Conservation (phyloP, 2,888 invertebrate species). For the Tenodera sinensis region DNA sequence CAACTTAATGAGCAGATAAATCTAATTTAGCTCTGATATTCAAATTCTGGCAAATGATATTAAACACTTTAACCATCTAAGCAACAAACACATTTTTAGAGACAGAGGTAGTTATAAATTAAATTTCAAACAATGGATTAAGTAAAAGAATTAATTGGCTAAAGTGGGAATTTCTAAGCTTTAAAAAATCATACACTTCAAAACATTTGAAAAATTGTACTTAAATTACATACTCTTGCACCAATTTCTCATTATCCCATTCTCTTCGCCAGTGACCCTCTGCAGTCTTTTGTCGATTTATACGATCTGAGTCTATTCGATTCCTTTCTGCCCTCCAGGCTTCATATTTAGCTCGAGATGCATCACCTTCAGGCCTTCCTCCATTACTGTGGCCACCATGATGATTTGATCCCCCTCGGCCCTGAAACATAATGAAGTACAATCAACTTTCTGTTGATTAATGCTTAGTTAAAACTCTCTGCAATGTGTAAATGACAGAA, state of each 20-base stretch:
- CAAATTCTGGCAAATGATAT: too few species aligned
- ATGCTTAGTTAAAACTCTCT: too few species aligned
- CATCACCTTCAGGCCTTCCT: conserved; percentile 25
- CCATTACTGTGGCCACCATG: neutral
- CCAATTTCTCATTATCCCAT: conserved; percentile 45
- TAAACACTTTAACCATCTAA: too few species aligned
- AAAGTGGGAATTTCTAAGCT: neutral
- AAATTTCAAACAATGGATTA: too few species aligned
- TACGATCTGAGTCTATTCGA: conserved; percentile 46
- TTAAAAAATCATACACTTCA: neutral
- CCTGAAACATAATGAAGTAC: conserved; percentile 37
- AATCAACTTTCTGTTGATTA: conserved; percentile 27
- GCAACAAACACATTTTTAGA: too few species aligned
- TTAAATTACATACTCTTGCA: conserved; percentile 15
- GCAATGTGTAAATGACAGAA: too few species aligned
- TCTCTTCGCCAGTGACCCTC: conserved; percentile 49
- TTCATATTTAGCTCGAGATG: conserved; percentile 39
- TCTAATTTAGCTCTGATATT: too few species aligned
- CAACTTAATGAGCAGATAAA: too few species aligned
- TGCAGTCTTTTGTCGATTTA: conserved; percentile 45
- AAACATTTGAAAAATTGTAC: neutral
- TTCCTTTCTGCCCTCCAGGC: conserved; percentile 48
- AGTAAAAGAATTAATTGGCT: too few species aligned
- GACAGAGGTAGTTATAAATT: too few species aligned
- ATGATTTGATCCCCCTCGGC: neutral